phyloP scores from a whole-genome alignment of 2,888 invertebrate species.

The Drosophila maculinotata region DNA sequence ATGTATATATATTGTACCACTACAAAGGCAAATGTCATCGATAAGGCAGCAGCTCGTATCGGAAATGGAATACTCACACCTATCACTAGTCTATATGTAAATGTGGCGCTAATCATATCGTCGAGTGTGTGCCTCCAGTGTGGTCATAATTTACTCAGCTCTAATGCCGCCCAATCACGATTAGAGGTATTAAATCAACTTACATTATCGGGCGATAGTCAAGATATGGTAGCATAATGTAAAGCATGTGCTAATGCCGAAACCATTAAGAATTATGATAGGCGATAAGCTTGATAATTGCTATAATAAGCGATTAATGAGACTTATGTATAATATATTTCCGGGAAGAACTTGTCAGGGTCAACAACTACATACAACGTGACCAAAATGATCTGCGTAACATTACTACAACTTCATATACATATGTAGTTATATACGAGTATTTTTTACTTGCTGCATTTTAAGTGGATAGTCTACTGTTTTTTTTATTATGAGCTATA shows the following conservation, averaged over 20 bases:
- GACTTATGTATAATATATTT: conserved; percentile 8
- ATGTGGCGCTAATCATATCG: conserved; percentile 57
- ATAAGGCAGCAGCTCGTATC: conserved; percentile 11
- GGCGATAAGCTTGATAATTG: conserved; percentile 32
- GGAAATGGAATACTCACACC: conserved; percentile 1
- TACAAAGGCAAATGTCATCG: conserved; percentile 2
- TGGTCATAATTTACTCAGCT: conserved; percentile 46
- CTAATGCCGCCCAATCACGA: conserved; percentile 39
- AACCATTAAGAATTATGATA: conserved; percentile 16
- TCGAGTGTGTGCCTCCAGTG: conserved; percentile 25
- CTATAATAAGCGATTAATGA: conserved; percentile 34
- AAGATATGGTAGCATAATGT: conserved; percentile 3
- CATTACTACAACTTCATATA: neutral
- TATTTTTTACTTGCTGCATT: conserved; percentile 11
- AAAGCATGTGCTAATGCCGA: conserved; percentile 5
- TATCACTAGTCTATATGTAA: conserved; percentile 26
- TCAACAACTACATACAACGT: neutral
- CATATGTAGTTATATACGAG: neutral
- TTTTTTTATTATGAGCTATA: conserved; percentile 6
- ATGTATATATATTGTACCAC: too few relatives aligned
- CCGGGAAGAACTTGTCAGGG: neutral
- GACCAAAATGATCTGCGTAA: too few relatives aligned
- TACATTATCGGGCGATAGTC: neutral
- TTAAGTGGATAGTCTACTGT: conserved; percentile 39
- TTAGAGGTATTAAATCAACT: conserved; percentile 40